Percentiles rank a stretch among this genome's conserved stretches.
Evolutionary conservation across 2,113 vertebrate species (phyloP).

Genomic region (Toxostoma redivivum): DNA sequence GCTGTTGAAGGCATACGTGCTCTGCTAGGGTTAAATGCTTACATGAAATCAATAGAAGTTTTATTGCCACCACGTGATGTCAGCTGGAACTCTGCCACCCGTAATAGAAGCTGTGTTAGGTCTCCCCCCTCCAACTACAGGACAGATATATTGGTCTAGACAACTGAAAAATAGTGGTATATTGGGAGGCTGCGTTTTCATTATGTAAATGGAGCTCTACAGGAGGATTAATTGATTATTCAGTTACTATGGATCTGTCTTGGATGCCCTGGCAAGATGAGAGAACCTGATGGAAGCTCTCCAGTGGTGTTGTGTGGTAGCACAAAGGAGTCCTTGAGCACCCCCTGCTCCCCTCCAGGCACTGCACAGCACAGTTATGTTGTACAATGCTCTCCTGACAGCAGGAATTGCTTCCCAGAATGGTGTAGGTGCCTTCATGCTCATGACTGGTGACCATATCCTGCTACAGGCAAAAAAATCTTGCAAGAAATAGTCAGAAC

Average conservation of each 20-base stretch:
- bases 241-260: slow-evolving; percentile 69
- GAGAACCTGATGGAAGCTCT: slow-evolving; percentile 52
- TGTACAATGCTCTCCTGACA: not conserved
- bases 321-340: slow-evolving; percentile 1
- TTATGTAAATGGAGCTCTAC: slow-evolving; percentile 79
- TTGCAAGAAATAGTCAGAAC: not conserved
- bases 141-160: slow-evolving; percentile 76
- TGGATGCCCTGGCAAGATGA: slow-evolving; percentile 65
- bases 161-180: slow-evolving; percentile 70
- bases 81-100: slow-evolving; percentile 66
- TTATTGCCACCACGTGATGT: slow-evolving; percentile 62
- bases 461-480: not conserved
- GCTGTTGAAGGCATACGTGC: not conserved
- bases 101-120: slow-evolving; percentile 68
- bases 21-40: slow-evolving; percentile 65
- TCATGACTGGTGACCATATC: not conserved
- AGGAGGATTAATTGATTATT: slow-evolving; percentile 78
- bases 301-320: slow-evolving; percentile 32
- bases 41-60: slow-evolving; percentile 54
- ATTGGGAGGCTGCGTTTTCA: slow-evolving; percentile 67
- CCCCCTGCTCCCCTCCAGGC: not conserved
- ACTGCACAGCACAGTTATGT: not conserved
- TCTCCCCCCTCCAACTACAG: slow-evolving; percentile 57
- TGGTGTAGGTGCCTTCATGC: not conserved
- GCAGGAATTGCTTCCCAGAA: not conserved